Conservation (phyloP, 1,140 invertebrate species). For the Ganaspis sp. region DNA sequence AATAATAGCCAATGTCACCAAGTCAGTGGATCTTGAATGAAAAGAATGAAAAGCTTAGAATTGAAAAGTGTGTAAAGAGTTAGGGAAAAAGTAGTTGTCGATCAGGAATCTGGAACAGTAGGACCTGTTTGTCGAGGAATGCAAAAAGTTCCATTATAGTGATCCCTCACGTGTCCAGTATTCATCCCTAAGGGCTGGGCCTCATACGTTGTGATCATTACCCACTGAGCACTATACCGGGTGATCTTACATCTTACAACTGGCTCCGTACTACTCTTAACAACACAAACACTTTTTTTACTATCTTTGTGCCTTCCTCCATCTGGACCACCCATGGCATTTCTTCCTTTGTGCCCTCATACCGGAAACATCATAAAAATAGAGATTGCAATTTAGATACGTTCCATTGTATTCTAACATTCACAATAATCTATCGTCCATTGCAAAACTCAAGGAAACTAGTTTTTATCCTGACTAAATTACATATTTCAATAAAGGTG, state of each 20-base stretch:
- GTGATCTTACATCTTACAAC: constrained; percentile 38
- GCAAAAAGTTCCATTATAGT: constrained; percentile 60
- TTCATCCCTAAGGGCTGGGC: constrained; percentile 25
- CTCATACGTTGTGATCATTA: constrained; percentile 32
- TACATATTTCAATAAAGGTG: neutral
- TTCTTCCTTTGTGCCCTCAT: neutral
- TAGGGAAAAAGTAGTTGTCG: constrained; percentile 10
- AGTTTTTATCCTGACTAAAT: neutral
- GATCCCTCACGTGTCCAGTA: constrained; percentile 52
- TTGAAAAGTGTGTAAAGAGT: constrained; percentile 5
- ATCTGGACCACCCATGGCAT: constrained; percentile 13
- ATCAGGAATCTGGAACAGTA: constrained; percentile 57
- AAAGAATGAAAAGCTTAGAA: constrained; percentile 2
- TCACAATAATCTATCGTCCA: neutral
- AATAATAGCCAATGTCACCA: too few relatives aligned
- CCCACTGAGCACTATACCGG: constrained; percentile 31
- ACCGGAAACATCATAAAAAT: neutral
- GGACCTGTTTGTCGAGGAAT: constrained; percentile 60
- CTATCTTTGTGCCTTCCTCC: neutral
- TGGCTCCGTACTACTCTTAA: neutral
- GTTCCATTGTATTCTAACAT: neutral
- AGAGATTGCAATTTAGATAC: constrained; percentile 4
- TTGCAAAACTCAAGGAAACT: neutral
- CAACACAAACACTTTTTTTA: constrained; percentile 4
- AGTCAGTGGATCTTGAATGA: neutral